Evolutionary conservation across 2,888 invertebrate species (phyloP), one percentile per base, ranked within the genome.

Genomic region (Colletes collaris): DNA sequence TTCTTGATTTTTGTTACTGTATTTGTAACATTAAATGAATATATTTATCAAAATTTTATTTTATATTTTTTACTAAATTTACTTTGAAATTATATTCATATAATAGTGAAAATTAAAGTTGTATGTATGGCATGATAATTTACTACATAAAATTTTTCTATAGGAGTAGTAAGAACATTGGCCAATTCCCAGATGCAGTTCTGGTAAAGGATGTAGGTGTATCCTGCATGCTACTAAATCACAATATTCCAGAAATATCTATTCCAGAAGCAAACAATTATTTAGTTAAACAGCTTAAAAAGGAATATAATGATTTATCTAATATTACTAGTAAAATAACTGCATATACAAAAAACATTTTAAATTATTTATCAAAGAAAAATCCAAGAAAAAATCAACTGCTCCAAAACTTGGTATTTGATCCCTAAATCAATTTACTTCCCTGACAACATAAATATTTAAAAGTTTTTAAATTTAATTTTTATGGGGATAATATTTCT

Each of bases 151-250:
- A 55, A 11, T 50, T 19, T 27, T 11, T 16, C 65, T 66, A 37
- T 64, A 82, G 83, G 63, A 88, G 81, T 78, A 84, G 76, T 52
- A 83, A 74, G 74, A 79, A 58, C 37, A 67, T 52, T 59, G 62
- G 76, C n/a, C 73, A 49, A 53, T 78, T 10, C 59, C 69, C 74
- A n/a, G 87, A 88, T 58, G 85, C 87, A 10, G 86, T 89, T 4
- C 56, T 89, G 2, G 86, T 89, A 11, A 89, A 89, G 55, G 89
- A 89, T 55, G 83, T 88, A 11, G 87, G 88, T 13, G 71, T 89
- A 40, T 86, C 89, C 0, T 89, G 89, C 59, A 75, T 80, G 7
- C 79, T 89, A 58, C 66, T 84, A 50, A 67, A 80, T 13, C 62
- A 75, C 5, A 56, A 69, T 19, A 16, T 55, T 0, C 52, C 52